Percentiles rank a stretch among this genome's conserved stretches.
Conservation (phyloP, 1,140 invertebrate genomes). For the Cylas formicarius region DNA sequence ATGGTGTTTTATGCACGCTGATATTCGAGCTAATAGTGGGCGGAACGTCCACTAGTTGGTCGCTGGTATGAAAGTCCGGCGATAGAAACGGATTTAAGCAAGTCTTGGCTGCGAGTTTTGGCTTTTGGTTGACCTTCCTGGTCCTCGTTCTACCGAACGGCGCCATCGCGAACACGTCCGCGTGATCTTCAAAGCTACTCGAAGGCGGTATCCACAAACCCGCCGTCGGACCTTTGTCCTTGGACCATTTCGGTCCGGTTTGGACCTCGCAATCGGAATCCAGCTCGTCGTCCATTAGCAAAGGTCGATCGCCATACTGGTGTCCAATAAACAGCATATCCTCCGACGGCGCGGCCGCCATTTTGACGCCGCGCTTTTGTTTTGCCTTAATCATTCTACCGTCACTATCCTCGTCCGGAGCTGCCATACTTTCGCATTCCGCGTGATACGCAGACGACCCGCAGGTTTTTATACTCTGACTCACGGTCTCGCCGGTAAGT, state of each 20-base stretch:
- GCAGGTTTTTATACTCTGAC: conserved; percentile 60
- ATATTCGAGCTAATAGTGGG: too few relatives aligned
- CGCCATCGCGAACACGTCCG: conserved; percentile 68
- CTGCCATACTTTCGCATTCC: conserved; percentile 62
- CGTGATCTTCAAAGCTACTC: conserved; percentile 38
- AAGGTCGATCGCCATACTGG: conserved; percentile 69
- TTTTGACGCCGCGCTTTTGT: conserved; percentile 38
- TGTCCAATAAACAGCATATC: conserved; percentile 61
- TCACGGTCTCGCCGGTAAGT: conserved; percentile 54
- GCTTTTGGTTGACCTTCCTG: conserved; percentile 21
- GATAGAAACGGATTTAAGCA: conserved; percentile 30
- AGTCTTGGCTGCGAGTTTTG: not conserved
- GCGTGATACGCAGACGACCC: conserved; percentile 64
- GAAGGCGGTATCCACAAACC: conserved; percentile 36
- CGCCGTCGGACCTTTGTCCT: conserved; percentile 33
- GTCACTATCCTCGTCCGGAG: conserved; percentile 52
- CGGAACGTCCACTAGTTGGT: too few relatives aligned
- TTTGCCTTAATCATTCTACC: conserved; percentile 40
- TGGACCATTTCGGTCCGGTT: conserved; percentile 33
- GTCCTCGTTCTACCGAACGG: conserved; percentile 56
- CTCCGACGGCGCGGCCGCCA: conserved; percentile 31
- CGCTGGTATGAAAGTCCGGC: conserved; percentile 14
- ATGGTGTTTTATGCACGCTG: too few relatives aligned
- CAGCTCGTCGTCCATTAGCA: conserved; percentile 72
- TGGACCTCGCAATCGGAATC: conserved; percentile 54